These are phyloP conservation scores for Odontesthes bonariensis DNA, from an alignment of 2,113 vertebrate species.

Conservation along the genomic window DNA sequence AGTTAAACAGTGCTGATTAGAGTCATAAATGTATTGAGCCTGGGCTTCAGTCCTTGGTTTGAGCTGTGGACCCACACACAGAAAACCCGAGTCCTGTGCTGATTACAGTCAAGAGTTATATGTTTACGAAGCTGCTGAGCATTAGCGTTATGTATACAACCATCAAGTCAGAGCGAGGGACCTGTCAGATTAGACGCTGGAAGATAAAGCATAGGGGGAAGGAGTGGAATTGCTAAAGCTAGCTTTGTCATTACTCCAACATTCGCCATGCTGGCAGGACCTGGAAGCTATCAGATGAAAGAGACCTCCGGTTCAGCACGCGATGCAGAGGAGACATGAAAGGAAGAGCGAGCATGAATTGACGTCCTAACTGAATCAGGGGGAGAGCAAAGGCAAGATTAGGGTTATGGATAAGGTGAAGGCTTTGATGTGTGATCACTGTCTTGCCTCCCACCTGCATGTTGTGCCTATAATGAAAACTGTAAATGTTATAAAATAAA, in stretches of 20 bases:
- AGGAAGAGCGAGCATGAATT: conserved; percentile 72
- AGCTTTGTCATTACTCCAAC: conserved; percentile 70
- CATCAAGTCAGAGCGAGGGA: conserved; percentile 68
- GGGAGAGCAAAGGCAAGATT: conserved; percentile 67
- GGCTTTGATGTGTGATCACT: conserved; percentile 77
- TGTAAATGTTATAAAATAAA: conserved; percentile 69
- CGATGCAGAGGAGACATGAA: conserved; percentile 72
- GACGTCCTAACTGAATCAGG: conserved; percentile 78
- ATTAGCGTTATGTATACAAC: conserved; percentile 77
- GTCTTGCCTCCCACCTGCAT: conserved; percentile 73
- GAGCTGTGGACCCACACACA: conserved; percentile 57
- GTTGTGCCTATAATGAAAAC: conserved; percentile 64
- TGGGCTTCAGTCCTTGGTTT: conserved; percentile 44
- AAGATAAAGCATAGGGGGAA: conserved; percentile 64
- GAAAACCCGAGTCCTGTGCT: conserved; percentile 52
- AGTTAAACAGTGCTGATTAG: conserved; percentile 82
- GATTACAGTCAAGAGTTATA: conserved; percentile 72
- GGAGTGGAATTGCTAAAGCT: conserved; percentile 42
- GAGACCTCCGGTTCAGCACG: conserved; percentile 70
- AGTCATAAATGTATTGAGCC: conserved; percentile 67
- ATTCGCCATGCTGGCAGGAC: conserved; percentile 67
- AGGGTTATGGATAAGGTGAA: conserved; percentile 56
- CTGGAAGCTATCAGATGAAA: conserved; percentile 82
- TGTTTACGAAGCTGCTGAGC: conserved; percentile 77
- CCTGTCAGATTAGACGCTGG: conserved; percentile 75